phyloP scores from a whole-genome alignment of 2,113 vertebrate species.

The Eurystomus gularis region DNA sequence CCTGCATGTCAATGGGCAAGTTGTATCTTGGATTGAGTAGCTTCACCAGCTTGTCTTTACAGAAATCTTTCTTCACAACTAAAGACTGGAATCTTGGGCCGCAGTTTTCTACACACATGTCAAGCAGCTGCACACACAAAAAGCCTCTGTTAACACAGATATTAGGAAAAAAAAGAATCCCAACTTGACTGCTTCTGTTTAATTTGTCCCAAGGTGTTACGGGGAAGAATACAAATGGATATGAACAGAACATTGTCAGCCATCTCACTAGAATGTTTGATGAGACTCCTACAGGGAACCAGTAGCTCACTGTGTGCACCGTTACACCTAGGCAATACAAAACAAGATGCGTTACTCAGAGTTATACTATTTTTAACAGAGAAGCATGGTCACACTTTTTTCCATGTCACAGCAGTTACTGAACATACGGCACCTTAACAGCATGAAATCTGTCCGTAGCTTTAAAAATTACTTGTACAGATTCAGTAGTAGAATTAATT shows the following conservation, averaged over 20 bases:
- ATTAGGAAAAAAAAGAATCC: not conserved
- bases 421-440: not conserved
- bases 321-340: not conserved
- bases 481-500: not conserved
- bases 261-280: not conserved
- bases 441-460: not conserved
- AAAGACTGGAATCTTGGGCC: constrained; percentile 77
- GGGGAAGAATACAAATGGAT: not conserved
- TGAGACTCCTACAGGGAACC: not conserved
- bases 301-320: not conserved
- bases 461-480: not conserved
- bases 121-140: constrained; percentile 73
- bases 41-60: constrained; percentile 77
- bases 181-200: not conserved
- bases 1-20: constrained; percentile 75
- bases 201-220: not conserved
- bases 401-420: not conserved
- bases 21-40: constrained; percentile 78
- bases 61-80: constrained; percentile 81
- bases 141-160: not conserved
- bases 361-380: not conserved
- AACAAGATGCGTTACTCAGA: not conserved
- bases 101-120: constrained; percentile 81
- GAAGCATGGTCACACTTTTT: not conserved
- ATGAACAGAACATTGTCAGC: not conserved